Base-by-base conservation (phyloP, 2,797 vertebrate species). In the Cossypha dichroa region DNA sequence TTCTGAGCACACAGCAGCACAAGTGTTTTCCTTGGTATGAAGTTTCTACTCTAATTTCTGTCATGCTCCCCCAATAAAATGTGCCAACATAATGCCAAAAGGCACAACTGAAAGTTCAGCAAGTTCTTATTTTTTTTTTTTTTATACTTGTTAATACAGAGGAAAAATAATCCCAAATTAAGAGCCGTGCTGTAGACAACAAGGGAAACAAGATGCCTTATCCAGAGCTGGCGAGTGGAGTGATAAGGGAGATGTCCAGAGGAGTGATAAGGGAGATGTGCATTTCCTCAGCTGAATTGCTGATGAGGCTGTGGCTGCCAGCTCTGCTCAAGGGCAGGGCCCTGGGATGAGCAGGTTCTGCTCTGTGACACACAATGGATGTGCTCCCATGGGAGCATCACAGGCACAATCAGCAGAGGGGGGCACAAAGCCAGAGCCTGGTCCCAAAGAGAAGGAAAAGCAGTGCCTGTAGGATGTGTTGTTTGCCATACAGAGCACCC, bases 231-330 rank as follows among this genome's bases (percentile, higher is more conserved):
- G 28, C 83, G 72, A 43, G 56, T 26, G 56, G 31, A 29, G 74
- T 78, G 95, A 58, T 81, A 95, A 95, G 76, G 81, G 67, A 82
- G 46, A 19, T 40, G 96, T n/a, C 85, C 74, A 41, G 56, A 28
- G 59, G 31, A 31, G 76, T 75, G 95, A 64, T 83, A 94, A 96
- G 82, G 79, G 68, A 83, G 55, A 17, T 41, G 55, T 70, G 88
- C 3, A 36, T 69, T 62, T 74, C 60, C 76, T 21, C 43, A 75
- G 60, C 6, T 91, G 91, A 68, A 94, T 92, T 77, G 46, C 66
- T 67, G 60, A 33, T 69, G 74, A 83, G 22, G 60, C 58, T 74
- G 62, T 62, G 43, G 34, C 62, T 94, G 77, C 72, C 31, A 11
- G 45, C 81, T 73, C 51, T 48, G 40, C 63, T 75, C 63, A 41